Evolutionary conservation across 2,113 vertebrate genomes (phyloP).

Genomic region (Aix galericulata): DNA sequence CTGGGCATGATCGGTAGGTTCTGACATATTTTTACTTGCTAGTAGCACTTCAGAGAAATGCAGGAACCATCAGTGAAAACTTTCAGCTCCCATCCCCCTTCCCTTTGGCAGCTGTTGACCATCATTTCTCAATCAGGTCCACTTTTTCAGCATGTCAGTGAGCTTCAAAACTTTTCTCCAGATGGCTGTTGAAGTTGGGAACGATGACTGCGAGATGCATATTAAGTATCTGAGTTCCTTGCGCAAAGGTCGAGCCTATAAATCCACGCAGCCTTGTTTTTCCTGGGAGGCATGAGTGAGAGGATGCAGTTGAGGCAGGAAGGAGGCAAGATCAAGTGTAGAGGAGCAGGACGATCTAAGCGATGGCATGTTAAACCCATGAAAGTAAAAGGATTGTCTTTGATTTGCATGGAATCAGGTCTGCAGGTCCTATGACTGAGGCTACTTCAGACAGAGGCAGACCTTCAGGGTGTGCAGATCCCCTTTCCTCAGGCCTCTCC

Average conservation of each 20-base stretch:
- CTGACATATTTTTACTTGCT: slow-evolving; percentile 44
- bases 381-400: not conserved
- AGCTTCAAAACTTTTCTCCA: slow-evolving; percentile 46
- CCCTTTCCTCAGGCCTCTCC: not conserved
- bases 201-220: not conserved
- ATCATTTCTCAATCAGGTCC: slow-evolving; percentile 22
- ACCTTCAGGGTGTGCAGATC: not conserved
- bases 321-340: not conserved
- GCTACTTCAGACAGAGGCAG: not conserved
- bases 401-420: not conserved
- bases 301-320: not conserved
- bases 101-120: slow-evolving; percentile 37
- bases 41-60: not conserved
- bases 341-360: not conserved
- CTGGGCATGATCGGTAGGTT: not conserved
- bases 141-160: slow-evolving; percentile 23
- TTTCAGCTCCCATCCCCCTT: not conserved
- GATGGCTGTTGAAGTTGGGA: slow-evolving; percentile 20
- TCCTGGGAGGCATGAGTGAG: not conserved
- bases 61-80: not conserved
- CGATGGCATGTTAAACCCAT: not conserved
- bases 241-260: not conserved
- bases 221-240: not conserved
- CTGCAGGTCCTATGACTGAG: not conserved
- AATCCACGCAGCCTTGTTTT: not conserved